Evolutionary conservation across 2,888 invertebrate genomes (phyloP).

Genomic region (Cosmorhoe ocellata): DNA sequence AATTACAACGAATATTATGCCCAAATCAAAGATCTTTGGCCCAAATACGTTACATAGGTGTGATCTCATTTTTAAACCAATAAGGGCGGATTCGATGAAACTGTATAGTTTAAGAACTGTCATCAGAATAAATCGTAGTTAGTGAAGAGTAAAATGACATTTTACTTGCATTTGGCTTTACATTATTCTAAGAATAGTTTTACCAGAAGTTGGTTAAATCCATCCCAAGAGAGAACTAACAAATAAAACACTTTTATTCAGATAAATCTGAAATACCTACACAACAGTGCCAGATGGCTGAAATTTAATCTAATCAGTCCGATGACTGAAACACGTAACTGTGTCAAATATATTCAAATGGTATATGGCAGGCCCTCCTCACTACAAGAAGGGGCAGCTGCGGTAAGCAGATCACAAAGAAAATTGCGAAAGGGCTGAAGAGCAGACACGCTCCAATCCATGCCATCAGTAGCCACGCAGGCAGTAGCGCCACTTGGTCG

Average conservation of each 20-base stretch:
- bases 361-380: constrained; percentile 85
- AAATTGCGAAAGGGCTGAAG: constrained; percentile 85
- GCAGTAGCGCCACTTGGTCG: constrained; percentile 69
- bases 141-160: no score
- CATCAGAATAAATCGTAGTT: no score
- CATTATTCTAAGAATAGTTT: no score
- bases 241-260: neutral
- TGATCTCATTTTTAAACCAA: neutral
- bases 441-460: constrained; percentile 85
- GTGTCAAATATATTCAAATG: constrained; percentile 84
- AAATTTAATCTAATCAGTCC: neutral
- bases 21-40: neutral
- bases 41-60: neutral
- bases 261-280: constrained; percentile 1
- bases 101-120: no score
- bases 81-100: no score
- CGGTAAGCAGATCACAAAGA: constrained; percentile 86
- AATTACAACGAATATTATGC: constrained; percentile 12
- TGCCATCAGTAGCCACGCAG: constrained; percentile 83
- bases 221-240: no score
- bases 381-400: constrained; percentile 86
- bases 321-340: neutral
- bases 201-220: no score
- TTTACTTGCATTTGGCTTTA: no score
- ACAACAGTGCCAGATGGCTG: constrained; percentile 5